phyloP scores from a whole-genome alignment of 64 coral and sea anemone species.

The Platygyra sinensis region DNA sequence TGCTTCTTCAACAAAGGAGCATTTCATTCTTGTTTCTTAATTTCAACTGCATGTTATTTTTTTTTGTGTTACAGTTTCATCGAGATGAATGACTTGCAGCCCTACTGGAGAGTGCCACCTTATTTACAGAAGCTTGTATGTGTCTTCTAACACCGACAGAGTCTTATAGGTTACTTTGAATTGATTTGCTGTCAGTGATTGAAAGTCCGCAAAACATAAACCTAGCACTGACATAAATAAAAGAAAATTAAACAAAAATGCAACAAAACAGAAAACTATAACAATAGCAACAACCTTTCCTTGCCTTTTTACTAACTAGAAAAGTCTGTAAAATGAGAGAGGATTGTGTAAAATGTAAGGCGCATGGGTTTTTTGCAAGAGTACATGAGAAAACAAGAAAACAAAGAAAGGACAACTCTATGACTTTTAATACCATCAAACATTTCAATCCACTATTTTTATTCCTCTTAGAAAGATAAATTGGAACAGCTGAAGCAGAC shows the following conservation, averaged over 20 bases:
- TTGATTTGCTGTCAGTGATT: not conserved
- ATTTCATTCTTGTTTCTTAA: not conserved
- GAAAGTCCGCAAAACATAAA: not conserved
- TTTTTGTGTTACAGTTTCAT: conserved; percentile 69
- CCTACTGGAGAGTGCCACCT: conserved; percentile 91
- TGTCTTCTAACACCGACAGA: not conserved
- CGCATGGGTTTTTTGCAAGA: too few relatives aligned
- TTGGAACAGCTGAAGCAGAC: conserved; percentile 80
- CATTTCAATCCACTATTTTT: not conserved
- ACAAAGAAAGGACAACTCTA: too few relatives aligned
- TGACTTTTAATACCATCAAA: too few relatives aligned
- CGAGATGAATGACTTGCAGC: conserved; percentile 65
- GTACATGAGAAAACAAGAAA: too few relatives aligned
- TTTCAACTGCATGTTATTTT: not conserved
- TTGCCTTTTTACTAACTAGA: too few relatives aligned
- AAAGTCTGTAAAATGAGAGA: too few relatives aligned
- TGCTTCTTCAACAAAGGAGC: not conserved
- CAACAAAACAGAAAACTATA: too few relatives aligned
- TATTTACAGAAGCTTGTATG: conserved; percentile 85
- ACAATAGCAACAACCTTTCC: too few relatives aligned
- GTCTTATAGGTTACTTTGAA: too few relatives aligned
- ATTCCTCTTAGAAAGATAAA: conserved; percentile 85
- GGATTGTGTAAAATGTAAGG: too few relatives aligned
- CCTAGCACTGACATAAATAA: not conserved
- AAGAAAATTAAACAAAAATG: too few relatives aligned